phyloP scores from a whole-genome alignment of 2,888 invertebrate genomes.

The Campopleginae sp. region DNA sequence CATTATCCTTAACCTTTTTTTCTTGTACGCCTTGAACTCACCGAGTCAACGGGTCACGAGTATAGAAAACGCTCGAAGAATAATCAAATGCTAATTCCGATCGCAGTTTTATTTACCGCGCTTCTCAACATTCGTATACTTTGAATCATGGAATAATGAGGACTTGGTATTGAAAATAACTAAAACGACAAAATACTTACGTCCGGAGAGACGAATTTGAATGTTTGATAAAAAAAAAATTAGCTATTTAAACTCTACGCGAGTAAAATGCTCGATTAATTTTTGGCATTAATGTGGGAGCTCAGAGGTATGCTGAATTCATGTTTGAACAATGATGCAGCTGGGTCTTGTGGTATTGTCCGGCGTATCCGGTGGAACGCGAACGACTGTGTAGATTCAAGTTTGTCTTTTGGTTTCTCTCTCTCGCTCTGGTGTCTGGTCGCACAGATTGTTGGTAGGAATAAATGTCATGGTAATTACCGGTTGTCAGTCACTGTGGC shows the following conservation, averaged over 20 bases:
- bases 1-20: conserved; percentile 45
- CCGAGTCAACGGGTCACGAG: conserved; percentile 49
- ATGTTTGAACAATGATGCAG: conserved; percentile 26
- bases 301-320: conserved; percentile 3
- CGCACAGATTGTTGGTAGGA: conserved; percentile 61
- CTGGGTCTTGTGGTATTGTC: conserved; percentile 53
- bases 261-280: not conserved
- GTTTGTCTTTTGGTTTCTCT: conserved; percentile 17
- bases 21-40: conserved; percentile 57
- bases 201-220: not conserved
- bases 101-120: conserved; percentile 14
- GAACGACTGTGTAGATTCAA: conserved; percentile 30
- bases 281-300: not conserved
- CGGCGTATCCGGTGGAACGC: conserved; percentile 63
- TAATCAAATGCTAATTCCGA: conserved; percentile 55
- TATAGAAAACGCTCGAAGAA: conserved; percentile 29
- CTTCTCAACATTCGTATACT: not conserved
- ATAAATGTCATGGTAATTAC: conserved; percentile 70
- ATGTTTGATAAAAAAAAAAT: not conserved
- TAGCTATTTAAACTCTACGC: not conserved
- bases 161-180: not conserved
- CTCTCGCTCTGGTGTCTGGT: conserved; percentile 16
- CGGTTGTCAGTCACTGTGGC: conserved; percentile 57
- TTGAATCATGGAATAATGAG: not conserved
- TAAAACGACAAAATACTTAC: not conserved